Conservation (phyloP, 2,113 vertebrate species). For the Mesembrinibis cayennensis region DNA sequence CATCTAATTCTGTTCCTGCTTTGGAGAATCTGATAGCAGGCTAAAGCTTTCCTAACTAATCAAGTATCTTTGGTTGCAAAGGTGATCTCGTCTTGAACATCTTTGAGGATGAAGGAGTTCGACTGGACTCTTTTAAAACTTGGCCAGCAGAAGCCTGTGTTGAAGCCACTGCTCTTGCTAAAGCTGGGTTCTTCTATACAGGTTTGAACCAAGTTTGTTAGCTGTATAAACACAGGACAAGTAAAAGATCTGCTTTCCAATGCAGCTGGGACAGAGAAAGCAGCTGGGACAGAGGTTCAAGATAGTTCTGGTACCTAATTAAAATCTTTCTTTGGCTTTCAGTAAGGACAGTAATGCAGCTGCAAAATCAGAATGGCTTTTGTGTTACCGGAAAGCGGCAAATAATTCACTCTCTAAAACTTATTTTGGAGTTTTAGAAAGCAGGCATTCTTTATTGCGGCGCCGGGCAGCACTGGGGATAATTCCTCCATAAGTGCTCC, state of each 20-base stretch:
- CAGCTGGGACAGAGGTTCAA: neutral
- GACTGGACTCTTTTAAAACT: slow-evolving; percentile 4
- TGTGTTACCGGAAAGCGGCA: too few relatives aligned
- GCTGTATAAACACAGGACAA: neutral
- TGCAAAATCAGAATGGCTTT: neutral
- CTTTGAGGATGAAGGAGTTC: neutral
- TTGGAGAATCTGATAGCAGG: neutral
- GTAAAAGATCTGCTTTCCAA: neutral
- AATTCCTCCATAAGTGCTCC: too few relatives aligned
- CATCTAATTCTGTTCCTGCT: neutral
- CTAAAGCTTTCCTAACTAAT: neutral
- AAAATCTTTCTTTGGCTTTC: neutral
- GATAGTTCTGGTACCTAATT: neutral
- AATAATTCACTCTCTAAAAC: too few relatives aligned
- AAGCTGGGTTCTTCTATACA: neutral
- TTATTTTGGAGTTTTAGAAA: too few relatives aligned
- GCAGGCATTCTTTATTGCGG: too few relatives aligned
- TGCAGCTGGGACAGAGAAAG: neutral
- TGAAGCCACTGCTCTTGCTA: neutral
- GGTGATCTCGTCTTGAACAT: neutral
- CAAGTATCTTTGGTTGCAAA: neutral
- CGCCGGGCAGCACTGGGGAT: too few relatives aligned
- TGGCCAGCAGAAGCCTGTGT: neutral
- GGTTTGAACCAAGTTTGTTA: neutral
- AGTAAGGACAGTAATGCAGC: neutral